Percentiles rank a stretch among this genome's conserved stretches.
These are phyloP conservation scores for Bufotes viridis DNA, from an alignment of 2,797 vertebrate genomes.

Conservation along the genomic window DNA sequence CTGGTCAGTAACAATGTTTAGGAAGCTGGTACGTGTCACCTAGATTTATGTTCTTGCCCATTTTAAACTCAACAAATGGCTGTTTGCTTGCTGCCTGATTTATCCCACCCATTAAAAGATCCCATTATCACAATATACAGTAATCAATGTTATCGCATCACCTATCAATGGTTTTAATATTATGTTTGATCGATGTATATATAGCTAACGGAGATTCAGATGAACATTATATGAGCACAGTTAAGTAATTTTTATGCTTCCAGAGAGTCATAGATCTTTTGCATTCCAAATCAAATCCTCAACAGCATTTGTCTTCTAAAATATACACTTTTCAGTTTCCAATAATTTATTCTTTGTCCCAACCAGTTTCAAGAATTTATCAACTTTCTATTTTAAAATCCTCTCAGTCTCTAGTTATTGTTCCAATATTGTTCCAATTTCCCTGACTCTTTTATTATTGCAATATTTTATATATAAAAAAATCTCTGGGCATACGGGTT, in stretches of 20 bases:
- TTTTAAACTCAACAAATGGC: no score
- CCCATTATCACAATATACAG: no score
- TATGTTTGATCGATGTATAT: background rate
- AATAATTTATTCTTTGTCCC: constrained; percentile 15
- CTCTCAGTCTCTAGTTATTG: constrained; percentile 21
- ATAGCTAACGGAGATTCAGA: background rate
- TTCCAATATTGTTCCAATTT: constrained; percentile 44
- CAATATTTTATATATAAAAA: constrained; percentile 35
- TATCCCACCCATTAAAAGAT: no score
- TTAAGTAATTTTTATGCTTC: background rate
- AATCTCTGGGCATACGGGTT: constrained; percentile 13
- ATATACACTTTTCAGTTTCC: constrained; percentile 17
- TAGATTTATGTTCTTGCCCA: no score
- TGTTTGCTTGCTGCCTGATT: no score
- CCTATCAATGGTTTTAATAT: no score
- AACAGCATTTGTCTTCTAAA: constrained; percentile 26
- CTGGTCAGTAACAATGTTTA: no score
- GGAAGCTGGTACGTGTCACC: no score
- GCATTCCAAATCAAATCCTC: constrained; percentile 22
- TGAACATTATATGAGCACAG: background rate
- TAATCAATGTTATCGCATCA: no score
- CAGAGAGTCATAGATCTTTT: constrained; percentile 2
- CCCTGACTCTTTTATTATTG: constrained; percentile 28
- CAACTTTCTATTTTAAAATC: constrained; percentile 29
- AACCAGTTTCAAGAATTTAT: constrained; percentile 36